A percentile compares a stretch with the other conserved stretches of the same genome.
Conservation (phyloP, 2,888 invertebrate genomes). For the Taenaris catops region DNA sequence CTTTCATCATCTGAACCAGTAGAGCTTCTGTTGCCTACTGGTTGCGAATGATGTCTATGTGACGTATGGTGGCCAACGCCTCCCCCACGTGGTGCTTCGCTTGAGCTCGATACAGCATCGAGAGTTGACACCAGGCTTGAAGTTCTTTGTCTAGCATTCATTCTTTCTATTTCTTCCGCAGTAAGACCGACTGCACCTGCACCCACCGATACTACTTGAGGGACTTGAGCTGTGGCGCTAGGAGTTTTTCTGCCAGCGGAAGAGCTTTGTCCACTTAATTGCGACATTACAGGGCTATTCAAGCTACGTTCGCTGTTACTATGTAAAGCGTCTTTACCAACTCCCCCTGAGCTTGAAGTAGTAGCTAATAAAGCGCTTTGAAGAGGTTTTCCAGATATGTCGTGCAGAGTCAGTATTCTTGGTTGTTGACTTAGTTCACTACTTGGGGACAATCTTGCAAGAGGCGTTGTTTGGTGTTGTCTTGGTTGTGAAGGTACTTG, state of each 20-base stretch:
- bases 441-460: slow-evolving; percentile 94
- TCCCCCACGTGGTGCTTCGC: slow-evolving; percentile 86
- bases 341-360: slow-evolving; percentile 92
- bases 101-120: slow-evolving; percentile 96
- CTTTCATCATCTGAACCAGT: slow-evolving; percentile 93
- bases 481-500: slow-evolving; percentile 84
- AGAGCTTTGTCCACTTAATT: slow-evolving; percentile 92
- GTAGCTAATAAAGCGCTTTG: slow-evolving; percentile 94
- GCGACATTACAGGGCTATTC: slow-evolving; percentile 96
- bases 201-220: slow-evolving; percentile 83
- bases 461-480: slow-evolving; percentile 93
- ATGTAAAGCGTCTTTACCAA: slow-evolving; percentile 92
- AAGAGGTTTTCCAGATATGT: slow-evolving; percentile 95
- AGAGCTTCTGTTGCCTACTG: slow-evolving; percentile 87
- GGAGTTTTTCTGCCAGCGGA: slow-evolving; percentile 88
- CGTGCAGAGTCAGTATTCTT: slow-evolving; percentile 94
- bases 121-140: slow-evolving; percentile 95
- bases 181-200: slow-evolving; percentile 90
- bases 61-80: slow-evolving; percentile 84
- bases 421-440: slow-evolving; percentile 96
- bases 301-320: slow-evolving; percentile 95
- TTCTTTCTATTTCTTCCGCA: slow-evolving; percentile 94
- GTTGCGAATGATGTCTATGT: slow-evolving; percentile 86
- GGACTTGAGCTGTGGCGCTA: slow-evolving; percentile 83
- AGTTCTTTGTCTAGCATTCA: slow-evolving; percentile 92